These are phyloP conservation scores for Herminia tarsipennalis DNA, from an alignment of 2,888 invertebrate species.

Conservation along the genomic window DNA sequence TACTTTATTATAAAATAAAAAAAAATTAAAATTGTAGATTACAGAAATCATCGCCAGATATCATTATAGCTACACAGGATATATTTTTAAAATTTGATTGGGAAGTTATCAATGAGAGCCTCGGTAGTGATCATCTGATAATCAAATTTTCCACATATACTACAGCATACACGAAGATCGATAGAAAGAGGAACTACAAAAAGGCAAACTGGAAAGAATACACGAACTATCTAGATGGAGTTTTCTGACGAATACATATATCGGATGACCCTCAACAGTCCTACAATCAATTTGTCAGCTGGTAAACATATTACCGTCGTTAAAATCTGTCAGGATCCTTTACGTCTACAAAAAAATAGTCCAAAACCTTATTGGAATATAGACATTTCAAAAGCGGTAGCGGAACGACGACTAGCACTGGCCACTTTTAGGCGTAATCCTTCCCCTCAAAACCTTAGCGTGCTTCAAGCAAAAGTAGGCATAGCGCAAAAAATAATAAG, in stretches of 20 bases:
- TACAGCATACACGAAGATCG: background rate
- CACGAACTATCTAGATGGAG: background rate
- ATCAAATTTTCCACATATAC: background rate
- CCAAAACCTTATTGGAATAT: constrained; percentile 6
- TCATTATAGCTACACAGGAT: constrained; percentile 1
- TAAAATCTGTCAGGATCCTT: background rate
- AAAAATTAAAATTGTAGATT: constrained; percentile 1
- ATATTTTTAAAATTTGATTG: constrained; percentile 6
- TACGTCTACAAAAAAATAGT: background rate
- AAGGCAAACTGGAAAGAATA: constrained; percentile 4
- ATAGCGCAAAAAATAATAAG: background rate
- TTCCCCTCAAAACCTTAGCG: background rate
- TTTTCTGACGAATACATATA: too few species aligned
- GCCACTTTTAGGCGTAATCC: constrained; percentile 1
- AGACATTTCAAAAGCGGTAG: background rate
- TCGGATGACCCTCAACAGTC: background rate
- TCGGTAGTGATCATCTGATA: constrained; percentile 7
- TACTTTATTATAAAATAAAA: too few species aligned
- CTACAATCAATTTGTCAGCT: background rate
- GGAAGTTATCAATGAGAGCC: constrained; percentile 1
- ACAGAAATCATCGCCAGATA: constrained; percentile 5
- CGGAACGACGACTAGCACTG: constrained; percentile 1
- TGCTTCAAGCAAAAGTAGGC: background rate
- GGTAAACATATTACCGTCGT: background rate
- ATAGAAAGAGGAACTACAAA: background rate